A percentile compares a stretch with the other conserved stretches of the same genome.
Evolutionary conservation across 2,797 vertebrate genomes (phyloP).

Genomic region (Euphonia xanthogaster): DNA sequence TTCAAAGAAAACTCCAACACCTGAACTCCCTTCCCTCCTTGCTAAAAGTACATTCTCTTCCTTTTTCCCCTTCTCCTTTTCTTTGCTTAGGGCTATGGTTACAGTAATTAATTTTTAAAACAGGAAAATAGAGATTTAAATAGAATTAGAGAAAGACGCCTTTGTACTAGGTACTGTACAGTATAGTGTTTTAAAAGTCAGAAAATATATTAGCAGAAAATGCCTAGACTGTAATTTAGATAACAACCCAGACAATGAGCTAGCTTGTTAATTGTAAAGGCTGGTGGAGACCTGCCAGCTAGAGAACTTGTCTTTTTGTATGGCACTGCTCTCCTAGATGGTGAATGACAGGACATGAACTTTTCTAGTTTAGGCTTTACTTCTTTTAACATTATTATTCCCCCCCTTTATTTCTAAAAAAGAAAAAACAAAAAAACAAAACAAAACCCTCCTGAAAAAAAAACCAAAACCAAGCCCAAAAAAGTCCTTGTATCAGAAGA

Average conservation of each 20-base stretch:
- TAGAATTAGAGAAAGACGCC: constrained; percentile 67
- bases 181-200: constrained; percentile 64
- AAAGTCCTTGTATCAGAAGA: neutral
- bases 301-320: constrained; percentile 41
- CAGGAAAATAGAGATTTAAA: constrained; percentile 58
- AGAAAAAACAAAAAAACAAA: too few relatives aligned
- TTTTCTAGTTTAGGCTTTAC: neutral
- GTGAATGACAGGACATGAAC: neutral
- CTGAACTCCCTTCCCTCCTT: neutral
- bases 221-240: constrained; percentile 72
- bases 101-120: constrained; percentile 65
- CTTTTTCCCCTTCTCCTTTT: neutral
- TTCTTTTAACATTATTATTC: neutral
- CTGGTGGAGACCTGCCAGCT: constrained; percentile 56
- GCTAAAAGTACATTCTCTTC: neutral
- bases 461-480: neutral
- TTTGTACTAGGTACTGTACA: constrained; percentile 66
- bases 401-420: neutral
- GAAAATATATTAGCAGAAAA: constrained; percentile 66
- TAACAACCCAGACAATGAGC: constrained; percentile 61
- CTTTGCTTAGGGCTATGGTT: constrained; percentile 58
- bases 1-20: neutral
- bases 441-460: too few relatives aligned
- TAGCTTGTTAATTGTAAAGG: constrained; percentile 66
- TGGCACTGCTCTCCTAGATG: neutral